Evolutionary conservation across 1,140 invertebrate species (phyloP).

Genomic region (Leptopilina clavipes): DNA sequence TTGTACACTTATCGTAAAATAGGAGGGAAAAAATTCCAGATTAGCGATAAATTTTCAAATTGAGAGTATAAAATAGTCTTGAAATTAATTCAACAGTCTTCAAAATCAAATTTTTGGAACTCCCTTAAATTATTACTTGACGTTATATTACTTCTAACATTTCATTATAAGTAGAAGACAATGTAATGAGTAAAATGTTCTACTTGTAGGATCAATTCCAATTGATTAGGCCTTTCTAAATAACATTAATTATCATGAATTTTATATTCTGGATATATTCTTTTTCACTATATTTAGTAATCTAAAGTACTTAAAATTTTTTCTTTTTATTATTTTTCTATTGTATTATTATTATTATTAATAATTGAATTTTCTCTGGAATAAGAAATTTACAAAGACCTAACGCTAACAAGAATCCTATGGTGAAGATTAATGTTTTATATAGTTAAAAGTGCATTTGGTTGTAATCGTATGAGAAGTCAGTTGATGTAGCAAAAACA

Average conservation of each 20-base stretch:
- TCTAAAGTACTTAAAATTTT: not conserved
- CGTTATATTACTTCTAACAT: slow-evolving; percentile 2
- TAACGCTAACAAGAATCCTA: slow-evolving; percentile 1
- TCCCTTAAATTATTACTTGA: not conserved
- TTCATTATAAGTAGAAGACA: slow-evolving; percentile 11
- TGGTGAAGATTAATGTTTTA: slow-evolving; percentile 11
- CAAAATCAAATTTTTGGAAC: not conserved
- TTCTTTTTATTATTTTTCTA: not conserved
- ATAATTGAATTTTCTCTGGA: not conserved
- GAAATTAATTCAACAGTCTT: not conserved
- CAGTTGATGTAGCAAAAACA: slow-evolving; percentile 26
- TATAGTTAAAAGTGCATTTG: slow-evolving; percentile 25
- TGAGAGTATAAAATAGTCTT: too few relatives aligned
- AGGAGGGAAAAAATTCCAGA: too few relatives aligned
- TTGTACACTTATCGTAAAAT: too few relatives aligned
- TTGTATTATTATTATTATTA: too few relatives aligned
- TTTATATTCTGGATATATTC: not conserved
- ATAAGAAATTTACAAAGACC: slow-evolving; percentile 27
- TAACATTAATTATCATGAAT: not conserved
- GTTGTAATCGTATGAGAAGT: slow-evolving; percentile 12
- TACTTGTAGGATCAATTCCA: slow-evolving; percentile 10
- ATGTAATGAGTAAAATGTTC: slow-evolving; percentile 25
- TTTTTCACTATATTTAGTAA: not conserved
- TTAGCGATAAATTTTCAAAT: too few relatives aligned
- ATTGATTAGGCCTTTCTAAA: slow-evolving; percentile 33